Base-by-base conservation (phyloP, 2,113 vertebrate genomes). In the Pseudorhombus dupliciocellatus region DNA sequence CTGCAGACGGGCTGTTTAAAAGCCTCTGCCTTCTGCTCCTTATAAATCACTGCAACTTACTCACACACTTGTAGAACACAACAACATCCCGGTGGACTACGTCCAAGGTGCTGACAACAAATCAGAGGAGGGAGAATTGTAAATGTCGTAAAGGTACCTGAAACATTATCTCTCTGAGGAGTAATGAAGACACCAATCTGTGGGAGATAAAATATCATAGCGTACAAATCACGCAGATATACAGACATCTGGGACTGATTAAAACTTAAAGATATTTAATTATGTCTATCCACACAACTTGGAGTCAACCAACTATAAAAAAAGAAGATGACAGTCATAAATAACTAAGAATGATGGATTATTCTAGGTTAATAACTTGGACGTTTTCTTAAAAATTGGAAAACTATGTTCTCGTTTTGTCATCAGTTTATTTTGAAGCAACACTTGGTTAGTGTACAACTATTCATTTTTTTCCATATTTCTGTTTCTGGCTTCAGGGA, bases 31-130 rank as follows among this genome's bases (percentile, higher is more conserved):
- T 67, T 77, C 70, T 77, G 64, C 63, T 78, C 62, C 26, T 70
- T 61, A 65, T 70, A 84, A 84, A 85, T 83, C 75, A 77, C 48
- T 74, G 57, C 58, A 70, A 68, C 73, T 55, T 54, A 44, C 46
- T 74, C 56, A 69, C 14, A 53, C 28, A 50, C 68, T 46, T 60
- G 63, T 34, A 54, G 69, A 42, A 55, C 52, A 75, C 51, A 81
- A 61, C 44, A 61, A 81, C 61, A 79, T 42, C n/a, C 59, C 53
- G 63, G 18, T 24, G 53, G 42, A 61, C 26, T n/a, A 44, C 28
- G 24, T 65, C 57, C 54, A 69, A 66, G 6, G 58, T 42, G 22
- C 25, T n/a, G 22, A 65, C 62, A 65, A 73, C 22, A 68, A 65
- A 73, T 70, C 0, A 69, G n/a, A 34, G 8, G 25, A 69, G 25